A percentile compares a stretch with the other conserved stretches of the same genome.
These are phyloP conservation scores for Caenorhabditis doughertyi DNA, from an alignment of 2,888 invertebrate species.

Conservation along the genomic window DNA sequence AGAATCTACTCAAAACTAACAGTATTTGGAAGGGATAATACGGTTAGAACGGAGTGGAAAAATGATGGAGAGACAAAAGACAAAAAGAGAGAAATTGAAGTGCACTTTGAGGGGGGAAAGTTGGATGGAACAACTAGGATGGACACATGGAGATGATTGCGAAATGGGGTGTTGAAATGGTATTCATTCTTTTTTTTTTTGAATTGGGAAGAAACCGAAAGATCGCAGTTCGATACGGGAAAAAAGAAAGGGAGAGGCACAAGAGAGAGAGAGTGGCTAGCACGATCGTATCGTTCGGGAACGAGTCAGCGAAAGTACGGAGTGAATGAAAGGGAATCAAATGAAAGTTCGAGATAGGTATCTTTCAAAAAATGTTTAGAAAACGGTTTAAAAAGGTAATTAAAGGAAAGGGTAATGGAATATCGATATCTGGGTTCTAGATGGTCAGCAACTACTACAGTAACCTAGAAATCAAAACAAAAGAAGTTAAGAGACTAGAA, in stretches of 20 bases:
- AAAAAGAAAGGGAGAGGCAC: slow-evolving; percentile 14
- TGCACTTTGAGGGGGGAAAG: slow-evolving; percentile 36
- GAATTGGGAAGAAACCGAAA: slow-evolving; percentile 15
- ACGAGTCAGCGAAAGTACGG: slow-evolving; percentile 46
- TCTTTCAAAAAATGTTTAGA: not conserved
- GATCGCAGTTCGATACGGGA: slow-evolving; percentile 42
- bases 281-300: slow-evolving; percentile 49
- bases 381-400: not conserved
- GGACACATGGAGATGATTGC: slow-evolving; percentile 27
- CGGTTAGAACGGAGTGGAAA: slow-evolving; percentile 30
- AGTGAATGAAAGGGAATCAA: slow-evolving; percentile 16
- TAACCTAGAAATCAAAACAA: too few relatives aligned
- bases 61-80: slow-evolving; percentile 7
- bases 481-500: too few relatives aligned
- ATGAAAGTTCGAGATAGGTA: slow-evolving; percentile 22
- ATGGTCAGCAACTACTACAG: not conserved
- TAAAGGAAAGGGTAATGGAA: not conserved
- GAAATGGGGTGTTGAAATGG: slow-evolving; percentile 53
- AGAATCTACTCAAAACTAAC: not conserved
- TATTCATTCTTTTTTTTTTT: not conserved
- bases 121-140: too few relatives aligned
- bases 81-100: slow-evolving; percentile 12
- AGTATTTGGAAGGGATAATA: slow-evolving; percentile 30
- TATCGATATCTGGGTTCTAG: not conserved
- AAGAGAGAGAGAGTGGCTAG: slow-evolving; percentile 50